Percentiles rank a stretch among this genome's conserved stretches.
These are phyloP conservation scores for Lochmaea crataegi DNA, from an alignment of 2,888 invertebrate genomes.

Conservation along the genomic window DNA sequence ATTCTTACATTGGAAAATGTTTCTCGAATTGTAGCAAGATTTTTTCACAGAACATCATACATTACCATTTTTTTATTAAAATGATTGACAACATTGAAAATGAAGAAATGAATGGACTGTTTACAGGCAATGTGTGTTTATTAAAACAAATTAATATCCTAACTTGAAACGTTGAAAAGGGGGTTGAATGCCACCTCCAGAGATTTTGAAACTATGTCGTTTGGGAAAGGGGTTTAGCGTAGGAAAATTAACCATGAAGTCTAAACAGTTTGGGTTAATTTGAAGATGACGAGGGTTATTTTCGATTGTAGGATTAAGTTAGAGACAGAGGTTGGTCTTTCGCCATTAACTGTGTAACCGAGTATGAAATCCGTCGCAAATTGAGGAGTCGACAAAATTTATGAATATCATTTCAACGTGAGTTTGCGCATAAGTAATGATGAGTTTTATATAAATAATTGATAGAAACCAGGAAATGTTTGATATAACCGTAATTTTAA, in stretches of 20 bases:
- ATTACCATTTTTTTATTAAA: too few relatives aligned
- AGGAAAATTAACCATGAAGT: neutral
- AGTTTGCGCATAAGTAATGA: neutral
- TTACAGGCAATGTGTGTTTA: too few relatives aligned
- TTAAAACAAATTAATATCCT: too few relatives aligned
- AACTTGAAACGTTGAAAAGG: neutral
- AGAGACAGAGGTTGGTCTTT: neutral
- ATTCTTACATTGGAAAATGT: too few relatives aligned
- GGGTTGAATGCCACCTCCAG: neutral
- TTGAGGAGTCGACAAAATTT: neutral
- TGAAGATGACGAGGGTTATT: constrained; percentile 4
- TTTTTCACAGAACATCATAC: too few relatives aligned
- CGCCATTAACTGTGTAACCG: neutral
- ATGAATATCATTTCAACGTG: neutral
- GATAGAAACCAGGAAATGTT: too few relatives aligned
- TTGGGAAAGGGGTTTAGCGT: neutral
- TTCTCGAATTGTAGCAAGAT: too few relatives aligned
- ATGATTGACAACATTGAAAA: too few relatives aligned
- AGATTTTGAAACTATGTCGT: neutral
- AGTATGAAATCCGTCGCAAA: neutral
- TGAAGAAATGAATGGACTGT: too few relatives aligned
- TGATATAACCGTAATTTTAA: too few relatives aligned
- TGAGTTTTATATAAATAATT: too few relatives aligned
- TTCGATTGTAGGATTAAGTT: neutral
- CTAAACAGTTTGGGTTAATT: neutral